Conservation (phyloP, 1,140 invertebrate genomes). For the Diabrotica virgifera region DNA sequence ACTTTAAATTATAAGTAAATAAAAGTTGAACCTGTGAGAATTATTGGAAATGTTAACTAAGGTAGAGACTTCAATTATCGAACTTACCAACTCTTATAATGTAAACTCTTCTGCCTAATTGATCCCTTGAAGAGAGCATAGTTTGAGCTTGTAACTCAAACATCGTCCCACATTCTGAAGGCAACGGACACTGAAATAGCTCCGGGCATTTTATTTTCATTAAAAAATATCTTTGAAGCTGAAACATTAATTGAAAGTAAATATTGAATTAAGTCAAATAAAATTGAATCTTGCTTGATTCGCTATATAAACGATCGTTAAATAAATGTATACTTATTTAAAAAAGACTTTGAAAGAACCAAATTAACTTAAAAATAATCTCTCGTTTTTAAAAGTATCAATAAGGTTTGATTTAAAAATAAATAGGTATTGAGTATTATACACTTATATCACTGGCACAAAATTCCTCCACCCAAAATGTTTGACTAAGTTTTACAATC, state of each 20-base stretch:
- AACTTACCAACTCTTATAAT: slow-evolving; percentile 49
- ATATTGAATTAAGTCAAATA: too few relatives aligned
- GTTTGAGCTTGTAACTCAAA: slow-evolving; percentile 49
- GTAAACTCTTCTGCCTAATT: slow-evolving; percentile 46
- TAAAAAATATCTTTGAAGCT: slow-evolving; percentile 49
- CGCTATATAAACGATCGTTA: too few relatives aligned
- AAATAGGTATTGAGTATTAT: too few relatives aligned
- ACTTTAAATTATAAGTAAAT: not conserved
- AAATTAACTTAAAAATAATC: too few relatives aligned
- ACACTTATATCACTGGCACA: too few relatives aligned
- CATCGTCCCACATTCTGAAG: slow-evolving; percentile 43
- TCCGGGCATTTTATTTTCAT: slow-evolving; percentile 50
- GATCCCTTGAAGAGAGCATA: slow-evolving; percentile 45
- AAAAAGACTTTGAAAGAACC: too few relatives aligned
- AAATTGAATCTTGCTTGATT: too few relatives aligned
- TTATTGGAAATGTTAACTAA: not conserved
- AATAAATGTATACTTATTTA: too few relatives aligned
- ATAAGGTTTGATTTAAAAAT: too few relatives aligned
- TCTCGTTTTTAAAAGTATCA: too few relatives aligned
- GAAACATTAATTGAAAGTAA: slow-evolving; percentile 7
- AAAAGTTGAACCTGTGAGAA: not conserved
- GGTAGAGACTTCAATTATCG: not conserved
- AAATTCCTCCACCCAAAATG: too few relatives aligned
- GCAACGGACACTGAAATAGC: slow-evolving; percentile 45
- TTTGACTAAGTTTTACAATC: too few relatives aligned